Percentiles rank a stretch among this genome's conserved stretches.
Evolutionary conservation across 2,888 invertebrate genomes (phyloP).

Genomic region (Athalia rosae): DNA sequence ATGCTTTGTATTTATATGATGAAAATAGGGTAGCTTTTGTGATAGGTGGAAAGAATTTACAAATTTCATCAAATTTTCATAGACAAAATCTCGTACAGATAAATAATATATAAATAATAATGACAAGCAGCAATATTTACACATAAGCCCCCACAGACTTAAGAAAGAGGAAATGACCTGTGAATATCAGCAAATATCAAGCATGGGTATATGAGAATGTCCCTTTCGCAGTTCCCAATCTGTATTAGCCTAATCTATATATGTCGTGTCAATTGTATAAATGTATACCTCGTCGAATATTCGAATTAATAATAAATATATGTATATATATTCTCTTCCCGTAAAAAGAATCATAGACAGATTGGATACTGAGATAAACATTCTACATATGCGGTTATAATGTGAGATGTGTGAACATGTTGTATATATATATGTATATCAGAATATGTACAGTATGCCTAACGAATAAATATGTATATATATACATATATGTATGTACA

Average conservation of each 20-base stretch:
- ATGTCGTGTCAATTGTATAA: slow-evolving; percentile 54
- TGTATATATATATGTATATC: slow-evolving; percentile 60
- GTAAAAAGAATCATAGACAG: slow-evolving; percentile 73
- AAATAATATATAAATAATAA: slow-evolving; percentile 48
- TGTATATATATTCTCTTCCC: neutral
- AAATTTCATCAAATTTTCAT: slow-evolving; percentile 48
- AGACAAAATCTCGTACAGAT: slow-evolving; percentile 50
- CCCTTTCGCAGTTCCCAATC: slow-evolving; percentile 87
- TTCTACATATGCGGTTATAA: slow-evolving; percentile 75
- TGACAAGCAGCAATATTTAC: slow-evolving; percentile 79
- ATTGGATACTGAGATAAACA: slow-evolving; percentile 80
- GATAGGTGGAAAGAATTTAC: slow-evolving; percentile 59
- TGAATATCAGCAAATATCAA: slow-evolving; percentile 70
- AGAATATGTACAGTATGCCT: slow-evolving; percentile 69
- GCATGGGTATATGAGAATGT: slow-evolving; percentile 80
- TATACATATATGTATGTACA: neutral
- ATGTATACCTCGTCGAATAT: slow-evolving; percentile 50
- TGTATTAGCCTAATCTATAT: slow-evolving; percentile 68
- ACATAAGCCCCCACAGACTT: slow-evolving; percentile 74
- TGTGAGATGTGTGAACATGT: slow-evolving; percentile 70
- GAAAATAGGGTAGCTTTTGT: slow-evolving; percentile 57
- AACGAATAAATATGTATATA: slow-evolving; percentile 51
- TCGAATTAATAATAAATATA: slow-evolving; percentile 24
- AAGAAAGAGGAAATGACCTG: slow-evolving; percentile 66
- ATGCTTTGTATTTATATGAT: slow-evolving; percentile 75